Percentiles rank a stretch among this genome's conserved stretches.
These are phyloP conservation scores for Channa maculata DNA, from an alignment of 2,113 vertebrate species.

Conservation along the genomic window DNA sequence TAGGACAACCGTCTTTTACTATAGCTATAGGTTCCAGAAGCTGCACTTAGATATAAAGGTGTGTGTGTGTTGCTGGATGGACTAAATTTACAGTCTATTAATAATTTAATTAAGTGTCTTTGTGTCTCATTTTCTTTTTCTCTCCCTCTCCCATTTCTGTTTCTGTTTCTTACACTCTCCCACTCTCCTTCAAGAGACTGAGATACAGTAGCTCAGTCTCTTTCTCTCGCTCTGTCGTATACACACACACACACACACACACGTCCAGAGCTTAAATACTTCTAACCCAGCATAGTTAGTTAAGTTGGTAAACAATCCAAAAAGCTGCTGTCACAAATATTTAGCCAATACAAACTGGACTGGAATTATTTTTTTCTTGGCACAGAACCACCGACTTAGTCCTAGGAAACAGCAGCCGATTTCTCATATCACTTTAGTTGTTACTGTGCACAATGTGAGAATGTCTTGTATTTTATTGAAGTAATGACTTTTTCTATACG, in stretches of 20 bases:
- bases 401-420: neutral
- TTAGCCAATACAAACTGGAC: conserved; percentile 36
- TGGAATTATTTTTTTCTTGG: conserved; percentile 37
- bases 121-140: conserved; percentile 8
- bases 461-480: neutral
- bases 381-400: conserved; percentile 22
- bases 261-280: conserved; percentile 32
- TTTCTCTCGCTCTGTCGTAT: neutral
- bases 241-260: conserved; percentile 17
- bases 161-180: conserved; percentile 3
- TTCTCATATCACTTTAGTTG: neutral
- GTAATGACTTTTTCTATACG: neutral
- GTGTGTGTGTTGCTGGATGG: neutral
- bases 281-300: conserved; percentile 35
- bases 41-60: too few relatives aligned
- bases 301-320: conserved; percentile 38
- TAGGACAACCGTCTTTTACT: too few relatives aligned
- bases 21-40: too few relatives aligned
- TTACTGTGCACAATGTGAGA: neutral
- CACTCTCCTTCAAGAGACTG: neutral
- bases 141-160: neutral
- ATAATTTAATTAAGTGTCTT: conserved; percentile 51
- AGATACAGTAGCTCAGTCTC: neutral
- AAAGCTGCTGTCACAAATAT: conserved; percentile 53
- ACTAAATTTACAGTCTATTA: conserved; percentile 47